Conservation (phyloP, 53 echinoderm and acorn worm genomes). For the Hippasteria phrygiana region DNA sequence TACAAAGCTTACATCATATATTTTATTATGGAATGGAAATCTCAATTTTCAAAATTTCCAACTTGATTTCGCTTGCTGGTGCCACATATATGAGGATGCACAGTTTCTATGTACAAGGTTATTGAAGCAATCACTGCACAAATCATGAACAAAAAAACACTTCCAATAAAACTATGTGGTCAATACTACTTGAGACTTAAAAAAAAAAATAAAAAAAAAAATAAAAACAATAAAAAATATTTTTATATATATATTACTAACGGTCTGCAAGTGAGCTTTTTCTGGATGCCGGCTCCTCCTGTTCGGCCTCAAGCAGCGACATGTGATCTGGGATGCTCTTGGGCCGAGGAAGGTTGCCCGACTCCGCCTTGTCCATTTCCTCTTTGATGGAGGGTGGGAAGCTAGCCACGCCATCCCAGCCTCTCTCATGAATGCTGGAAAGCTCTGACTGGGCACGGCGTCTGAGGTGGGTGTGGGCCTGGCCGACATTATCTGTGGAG, state of each 20-base stretch:
- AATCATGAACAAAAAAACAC: no score
- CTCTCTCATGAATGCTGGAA: conserved; percentile 3
- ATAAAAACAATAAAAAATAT: no score
- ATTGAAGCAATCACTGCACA: no score
- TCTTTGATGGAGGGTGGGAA: neutral
- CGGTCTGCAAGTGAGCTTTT: conserved; percentile 47
- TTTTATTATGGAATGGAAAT: no score
- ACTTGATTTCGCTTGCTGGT: no score
- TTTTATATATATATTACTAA: neutral
- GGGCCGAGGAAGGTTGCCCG: neutral
- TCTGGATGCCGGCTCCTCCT: neutral
- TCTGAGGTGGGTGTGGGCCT: neutral
- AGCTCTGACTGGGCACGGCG: conserved; percentile 54
- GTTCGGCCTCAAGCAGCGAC: conserved; percentile 6
- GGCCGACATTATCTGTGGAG: neutral
- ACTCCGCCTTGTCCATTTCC: neutral
- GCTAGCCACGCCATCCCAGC: neutral
- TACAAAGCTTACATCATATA: no score
- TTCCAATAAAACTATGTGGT: no score
- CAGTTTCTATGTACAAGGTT: no score
- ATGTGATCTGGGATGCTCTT: conserved; percentile 42
- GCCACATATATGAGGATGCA: no score
- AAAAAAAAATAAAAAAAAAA: neutral
- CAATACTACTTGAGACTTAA: no score
- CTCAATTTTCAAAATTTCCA: no score